Evolutionary conservation across 2,888 invertebrate genomes (phyloP).

Genomic region (Odontocerum albicorne): DNA sequence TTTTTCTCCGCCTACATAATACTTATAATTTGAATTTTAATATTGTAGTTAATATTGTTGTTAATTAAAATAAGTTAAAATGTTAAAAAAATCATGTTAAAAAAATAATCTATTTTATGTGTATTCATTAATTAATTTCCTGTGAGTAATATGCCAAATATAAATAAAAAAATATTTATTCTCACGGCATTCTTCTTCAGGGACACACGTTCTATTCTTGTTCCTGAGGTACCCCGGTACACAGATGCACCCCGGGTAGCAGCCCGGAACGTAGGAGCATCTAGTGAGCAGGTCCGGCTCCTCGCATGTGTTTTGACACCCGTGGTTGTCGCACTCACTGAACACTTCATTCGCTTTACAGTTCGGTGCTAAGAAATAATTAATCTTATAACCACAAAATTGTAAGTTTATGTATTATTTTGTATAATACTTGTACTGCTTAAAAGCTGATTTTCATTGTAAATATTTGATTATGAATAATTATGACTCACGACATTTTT

Average conservation of each 20-base stretch:
- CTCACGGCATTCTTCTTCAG: conserved; percentile 23
- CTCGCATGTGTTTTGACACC: conserved; percentile 30
- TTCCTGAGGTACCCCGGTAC: conserved; percentile 21
- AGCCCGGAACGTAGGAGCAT: conserved; percentile 22
- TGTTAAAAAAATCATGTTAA: no score
- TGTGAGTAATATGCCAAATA: no score
- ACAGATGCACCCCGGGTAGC: conserved; percentile 31
- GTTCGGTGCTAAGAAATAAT: conserved; percentile 4
- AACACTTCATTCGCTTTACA: conserved; percentile 22
- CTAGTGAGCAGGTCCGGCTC: conserved; percentile 22
- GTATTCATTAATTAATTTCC: no score
- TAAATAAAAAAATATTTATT: no score
- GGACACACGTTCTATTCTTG: conserved; percentile 24
- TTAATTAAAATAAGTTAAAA: no score
- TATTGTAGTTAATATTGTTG: no score
- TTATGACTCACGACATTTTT: no score
- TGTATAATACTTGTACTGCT: not conserved
- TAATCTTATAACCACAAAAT: not conserved
- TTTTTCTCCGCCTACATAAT: no score
- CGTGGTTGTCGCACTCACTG: conserved; percentile 27
- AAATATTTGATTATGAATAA: no score
- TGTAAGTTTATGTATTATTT: not conserved
- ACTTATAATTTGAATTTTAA: no score
- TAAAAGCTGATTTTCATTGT: not conserved
- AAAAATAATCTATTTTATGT: no score